Percentiles rank a stretch among this genome's conserved stretches.
These are phyloP conservation scores for Nematopogon swammerdamellus DNA, from an alignment of 2,888 invertebrate species.

Conservation along the genomic window DNA sequence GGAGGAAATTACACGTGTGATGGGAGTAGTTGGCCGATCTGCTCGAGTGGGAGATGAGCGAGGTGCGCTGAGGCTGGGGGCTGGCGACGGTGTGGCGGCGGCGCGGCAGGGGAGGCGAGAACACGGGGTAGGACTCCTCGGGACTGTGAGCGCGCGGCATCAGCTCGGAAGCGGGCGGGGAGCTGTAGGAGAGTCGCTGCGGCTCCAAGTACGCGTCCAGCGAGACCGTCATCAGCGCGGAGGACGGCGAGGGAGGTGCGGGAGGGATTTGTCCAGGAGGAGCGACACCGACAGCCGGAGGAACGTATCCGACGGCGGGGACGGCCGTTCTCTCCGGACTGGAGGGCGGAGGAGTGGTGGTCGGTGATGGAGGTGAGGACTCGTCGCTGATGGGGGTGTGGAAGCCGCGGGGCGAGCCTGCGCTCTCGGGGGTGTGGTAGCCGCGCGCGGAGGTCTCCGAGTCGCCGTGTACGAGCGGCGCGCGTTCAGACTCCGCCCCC, in stretches of 20 bases:
- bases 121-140: constrained; percentile 83
- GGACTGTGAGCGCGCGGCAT: constrained; percentile 65
- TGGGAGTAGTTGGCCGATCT: constrained; percentile 73
- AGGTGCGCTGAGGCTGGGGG: constrained; percentile 63
- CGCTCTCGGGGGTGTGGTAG: constrained; percentile 42
- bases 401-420: constrained; percentile 66
- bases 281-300: constrained; percentile 46
- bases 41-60: constrained; percentile 73
- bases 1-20: constrained; percentile 90
- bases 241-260: constrained; percentile 74
- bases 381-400: constrained; percentile 74
- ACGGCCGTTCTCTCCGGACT: constrained; percentile 44
- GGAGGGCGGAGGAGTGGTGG: constrained; percentile 22
- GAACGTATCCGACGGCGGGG: constrained; percentile 57
- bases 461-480: constrained; percentile 52
- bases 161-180: constrained; percentile 72
- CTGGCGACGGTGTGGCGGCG: constrained; percentile 59
- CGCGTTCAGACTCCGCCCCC: constrained; percentile 32
- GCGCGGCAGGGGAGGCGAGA: constrained; percentile 78
- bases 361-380: constrained; percentile 45
- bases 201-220: constrained; percentile 85
- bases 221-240: constrained; percentile 80
- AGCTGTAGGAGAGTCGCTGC: constrained; percentile 75
- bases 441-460: constrained; percentile 56
- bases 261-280: constrained; percentile 25